These are phyloP conservation scores for Graphium colonna DNA, from an alignment of 2,888 invertebrate species.

Conservation along the genomic window DNA sequence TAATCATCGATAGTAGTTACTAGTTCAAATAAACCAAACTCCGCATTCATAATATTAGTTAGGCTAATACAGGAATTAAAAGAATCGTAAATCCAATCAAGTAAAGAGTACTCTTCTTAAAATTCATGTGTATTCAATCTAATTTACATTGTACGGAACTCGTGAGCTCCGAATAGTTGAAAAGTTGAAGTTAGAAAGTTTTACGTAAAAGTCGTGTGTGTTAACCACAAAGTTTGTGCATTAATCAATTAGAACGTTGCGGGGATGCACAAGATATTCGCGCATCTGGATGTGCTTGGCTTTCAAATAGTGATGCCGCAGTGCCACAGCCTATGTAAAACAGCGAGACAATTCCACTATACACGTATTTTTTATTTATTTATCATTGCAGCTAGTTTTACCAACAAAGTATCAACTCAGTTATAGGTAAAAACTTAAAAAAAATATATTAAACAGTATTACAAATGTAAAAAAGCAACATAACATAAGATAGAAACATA, in stretches of 20 bases:
- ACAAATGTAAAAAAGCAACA: no score
- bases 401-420: no score
- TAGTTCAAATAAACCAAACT: no score
- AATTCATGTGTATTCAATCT: background rate
- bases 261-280: conserved; percentile 11
- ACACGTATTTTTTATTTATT: no score
- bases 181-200: background rate
- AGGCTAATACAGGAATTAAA: background rate
- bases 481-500: no score
- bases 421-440: no score
- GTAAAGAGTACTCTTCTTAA: background rate
- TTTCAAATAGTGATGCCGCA: conserved; percentile 19
- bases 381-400: no score
- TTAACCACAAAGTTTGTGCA: conserved; percentile 1
- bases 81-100: background rate
- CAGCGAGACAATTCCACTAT: background rate
- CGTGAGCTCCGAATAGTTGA: background rate
- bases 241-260: conserved; percentile 21
- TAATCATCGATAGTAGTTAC: no score
- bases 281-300: conserved; percentile 20
- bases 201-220: background rate
- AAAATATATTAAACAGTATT: no score
- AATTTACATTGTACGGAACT: background rate
- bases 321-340: conserved; percentile 4
- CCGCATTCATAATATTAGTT: no score